Evolutionary conservation across 2,888 invertebrate genomes (phyloP), one percentile per base, ranked within the genome.

Genomic region (Parasteatoda lunata): DNA sequence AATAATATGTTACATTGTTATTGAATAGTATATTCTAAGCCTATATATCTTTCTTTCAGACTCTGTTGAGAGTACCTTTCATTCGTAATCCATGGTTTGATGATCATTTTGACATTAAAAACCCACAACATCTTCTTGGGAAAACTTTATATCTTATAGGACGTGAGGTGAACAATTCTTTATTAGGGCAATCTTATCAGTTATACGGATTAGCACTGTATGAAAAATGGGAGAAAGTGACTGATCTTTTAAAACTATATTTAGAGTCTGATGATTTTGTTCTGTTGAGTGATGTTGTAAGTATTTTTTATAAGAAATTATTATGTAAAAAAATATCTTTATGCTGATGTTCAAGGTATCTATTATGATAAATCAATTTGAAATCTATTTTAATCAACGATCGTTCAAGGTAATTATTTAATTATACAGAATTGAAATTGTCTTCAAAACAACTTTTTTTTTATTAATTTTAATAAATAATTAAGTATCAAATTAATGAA

Each of bases 101-200:
- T 93, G 96, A 96, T 91, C 97, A 98, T 92, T 97, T 97, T 93
- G 97, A 97, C 92, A 93, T 98, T 45, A 94, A 92, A 86, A 95
- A 96, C 89, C 94, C 95, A 6, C 92, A 93, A 49, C 93, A 94
- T 91, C 92, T 97, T 66, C 93, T 96, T 75, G 98, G 98, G 0
- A 98, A 98, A 93, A 96, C 97, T 3, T 92, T 98, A 76, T 90
- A 90, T 49, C 88, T 90, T 77, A 84, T 92, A 8, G 91, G 92
- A 2, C 77, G 77, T 73, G 51, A 89, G 70, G 82, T 84, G 51
- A 78, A 89, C 52, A 86, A 89, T 15, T 54, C 90, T 30, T 30
- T 30, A 2, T 75, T 92, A 5, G 90, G 91, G 2, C 88, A 90
- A 30, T 91, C 91, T 15, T 90, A 91, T 68, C 91, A 91, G 87